Conservation (phyloP, 1,140 invertebrate species). For the Belonocnema kinseyi region DNA sequence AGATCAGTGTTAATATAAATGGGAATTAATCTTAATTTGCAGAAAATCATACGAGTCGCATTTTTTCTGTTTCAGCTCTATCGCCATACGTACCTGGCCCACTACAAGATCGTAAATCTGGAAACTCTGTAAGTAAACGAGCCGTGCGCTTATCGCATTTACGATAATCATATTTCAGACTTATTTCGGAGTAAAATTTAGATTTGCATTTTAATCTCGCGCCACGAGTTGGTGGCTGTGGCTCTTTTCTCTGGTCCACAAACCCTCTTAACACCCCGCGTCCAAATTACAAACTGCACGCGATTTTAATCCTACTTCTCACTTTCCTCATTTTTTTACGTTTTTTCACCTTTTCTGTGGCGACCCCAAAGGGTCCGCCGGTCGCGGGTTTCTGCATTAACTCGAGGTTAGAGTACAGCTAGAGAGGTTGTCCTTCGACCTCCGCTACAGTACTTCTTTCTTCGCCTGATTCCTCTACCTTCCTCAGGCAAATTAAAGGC, state of each 20-base stretch:
- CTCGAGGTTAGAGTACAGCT: neutral
- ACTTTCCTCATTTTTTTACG: conserved; percentile 21
- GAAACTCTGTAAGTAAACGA: conserved; percentile 75
- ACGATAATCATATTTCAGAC: conserved; percentile 68
- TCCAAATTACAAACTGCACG: conserved; percentile 59
- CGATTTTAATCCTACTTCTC: conserved; percentile 57
- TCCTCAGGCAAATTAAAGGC: conserved; percentile 19
- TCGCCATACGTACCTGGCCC: conserved; percentile 77
- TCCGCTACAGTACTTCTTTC: conserved; percentile 21
- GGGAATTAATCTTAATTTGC: neutral
- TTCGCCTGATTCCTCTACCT: conserved; percentile 2
- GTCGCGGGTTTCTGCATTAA: neutral
- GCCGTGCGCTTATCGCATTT: conserved; percentile 56
- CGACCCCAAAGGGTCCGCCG: conserved; percentile 23
- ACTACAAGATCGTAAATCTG: conserved; percentile 77
- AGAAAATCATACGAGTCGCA: conserved; percentile 30
- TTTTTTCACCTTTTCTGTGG: conserved; percentile 17
- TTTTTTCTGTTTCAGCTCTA: conserved; percentile 76
- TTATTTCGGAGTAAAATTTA: conserved; percentile 57
- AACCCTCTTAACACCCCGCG: conserved; percentile 17
- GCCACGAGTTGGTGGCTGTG: neutral
- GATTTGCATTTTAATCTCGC: conserved; percentile 68
- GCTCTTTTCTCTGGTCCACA: neutral
- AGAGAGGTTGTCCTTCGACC: conserved; percentile 4
- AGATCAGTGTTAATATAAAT: neutral